These are phyloP conservation scores for Nothobranchius furzeri DNA, from an alignment of 2,113 vertebrate genomes.

Conservation along the genomic window DNA sequence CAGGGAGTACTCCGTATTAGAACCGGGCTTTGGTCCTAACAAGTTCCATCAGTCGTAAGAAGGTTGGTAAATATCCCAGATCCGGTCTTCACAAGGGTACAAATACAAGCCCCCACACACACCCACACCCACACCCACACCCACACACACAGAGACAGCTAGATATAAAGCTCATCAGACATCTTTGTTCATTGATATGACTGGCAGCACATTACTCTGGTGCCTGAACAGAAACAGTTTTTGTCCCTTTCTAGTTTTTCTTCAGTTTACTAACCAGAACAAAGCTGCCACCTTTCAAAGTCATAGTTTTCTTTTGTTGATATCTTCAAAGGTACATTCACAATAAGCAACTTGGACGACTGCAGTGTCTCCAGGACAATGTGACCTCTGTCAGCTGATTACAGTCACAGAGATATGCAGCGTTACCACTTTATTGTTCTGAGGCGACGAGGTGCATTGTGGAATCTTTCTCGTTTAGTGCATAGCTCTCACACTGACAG, in stretches of 20 bases:
- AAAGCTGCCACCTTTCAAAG: slow-evolving; percentile 62
- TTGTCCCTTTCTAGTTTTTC: slow-evolving; percentile 59
- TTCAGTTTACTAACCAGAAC: slow-evolving; percentile 32
- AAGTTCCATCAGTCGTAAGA: too few relatives aligned
- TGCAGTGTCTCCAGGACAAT: slow-evolving; percentile 14
- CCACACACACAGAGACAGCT: slow-evolving; percentile 40
- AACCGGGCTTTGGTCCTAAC: too few relatives aligned
- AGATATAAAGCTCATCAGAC: slow-evolving; percentile 44
- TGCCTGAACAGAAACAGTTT: slow-evolving; percentile 1
- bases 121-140: slow-evolving; percentile 8
- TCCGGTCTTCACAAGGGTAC: too few relatives aligned
- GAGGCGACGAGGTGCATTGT: slow-evolving; percentile 40
- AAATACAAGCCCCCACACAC: too few relatives aligned
- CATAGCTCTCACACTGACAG: slow-evolving; percentile 49
- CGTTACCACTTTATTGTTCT: slow-evolving; percentile 59
- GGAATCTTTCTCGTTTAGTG: slow-evolving; percentile 47
- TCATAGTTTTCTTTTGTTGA: not conserved
- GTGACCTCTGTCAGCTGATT: slow-evolving; percentile 2
- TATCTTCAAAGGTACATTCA: slow-evolving; percentile 67
- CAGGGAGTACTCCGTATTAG: too few relatives aligned
- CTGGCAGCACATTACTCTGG: not conserved
- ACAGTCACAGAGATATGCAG: slow-evolving; percentile 24
- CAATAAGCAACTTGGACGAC: slow-evolving; percentile 33
- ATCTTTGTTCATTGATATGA: slow-evolving; percentile 18
- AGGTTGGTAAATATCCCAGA: too few relatives aligned